Evolutionary conservation across 2,113 vertebrate species (phyloP), one percentile per base, ranked within the genome.

Genomic region (Gobiocypris rarus): DNA sequence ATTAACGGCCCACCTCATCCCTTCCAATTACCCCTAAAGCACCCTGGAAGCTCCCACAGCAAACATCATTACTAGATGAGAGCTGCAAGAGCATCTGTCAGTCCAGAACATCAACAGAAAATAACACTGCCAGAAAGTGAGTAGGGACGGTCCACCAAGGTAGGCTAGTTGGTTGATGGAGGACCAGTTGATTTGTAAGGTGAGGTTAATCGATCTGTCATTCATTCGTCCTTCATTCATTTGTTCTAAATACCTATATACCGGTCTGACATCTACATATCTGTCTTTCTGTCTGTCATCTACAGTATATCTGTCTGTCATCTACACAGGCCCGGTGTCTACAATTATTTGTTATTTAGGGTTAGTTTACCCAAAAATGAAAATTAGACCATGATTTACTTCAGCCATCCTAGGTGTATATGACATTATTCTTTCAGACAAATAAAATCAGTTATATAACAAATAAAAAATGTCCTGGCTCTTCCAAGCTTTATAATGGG

Each of bases 1-100:
- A 82, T 82, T 70, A 82, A 82, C 9, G 50, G 31, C 65, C 45
- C 63, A 50, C 78, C 43, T 52, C 78, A 81, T 81, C 82, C 70
- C 15, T 65, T 52, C 58, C 73, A 76, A 76, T 76, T 83, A 83
- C 54, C 26, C 56, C 70, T 75, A 58, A 83, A 58, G 56, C 69
- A 75, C 81, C 67, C 70, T 59, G 9, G 70, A 71, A 61, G 58
- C 71, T 75, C 82, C 70, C 82, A 75, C 58, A 63, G 82, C 58
- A 75, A 77, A 74, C 45, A 56, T 75, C 45, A 76, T 63, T 63
- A 67, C 41, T 38, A 65, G 75, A 38, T n/a, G 48, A 67, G 73
- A 84, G 38, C 19, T 28, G 31, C 14, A 67, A 43, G 31, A 67
- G 70, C 54, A 83, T 45, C 50, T 83, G 81, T 56, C 54, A 50